Base-by-base conservation (phyloP, 2,888 invertebrate genomes). In the Epinotia bilunana region DNA sequence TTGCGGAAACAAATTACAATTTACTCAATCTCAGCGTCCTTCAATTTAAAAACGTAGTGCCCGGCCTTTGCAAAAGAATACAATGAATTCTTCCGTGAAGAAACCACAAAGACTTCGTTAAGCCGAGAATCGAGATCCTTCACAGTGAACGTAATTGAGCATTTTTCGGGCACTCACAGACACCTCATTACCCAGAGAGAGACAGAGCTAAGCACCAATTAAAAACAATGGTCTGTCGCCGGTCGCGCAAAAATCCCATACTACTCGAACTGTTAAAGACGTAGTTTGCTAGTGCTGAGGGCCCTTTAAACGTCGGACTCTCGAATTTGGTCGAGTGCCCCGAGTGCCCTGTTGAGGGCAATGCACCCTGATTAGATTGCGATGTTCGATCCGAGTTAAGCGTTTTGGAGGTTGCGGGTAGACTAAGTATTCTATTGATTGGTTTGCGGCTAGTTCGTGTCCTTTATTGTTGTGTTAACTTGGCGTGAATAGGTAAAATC, bases 291-390 rank as follows among this genome's bases (percentile, higher is more conserved):
- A 79, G 78, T 79, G 76, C 81, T 62, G 80, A 88, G 85, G 78
- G 85, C 83, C 78, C 88, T 87, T 80, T 70, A 77, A 82, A 78
- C 78, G 79, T 58, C 79, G 82, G 83, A 78, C 87, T 84, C 87
- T 90, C 80, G 84, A 87, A 88, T 87, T 88, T 84, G 81, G 85
- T 82, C 82, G 84, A 90, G 88, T 87, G 76, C 72, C 76, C 79
- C 71, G 64, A 76, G 69, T 83, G 84, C 82, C 81, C 58, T 76
- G 78, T 76, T 79, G 80, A 75, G 76, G 74, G 71, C 73, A 81
- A 82, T 82, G 83, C 82, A 80, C 84, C 78, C 80, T 87, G 90
- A 91, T 92, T 90, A 88, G 88, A 89, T 90, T 83, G 85, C 86
- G 83, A 82, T 79, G 79, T 90, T 87, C 87, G 87, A 87, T 90